These are phyloP conservation scores for Rhingia rostrata DNA, from an alignment of 2,888 invertebrate species.

Conservation along the genomic window DNA sequence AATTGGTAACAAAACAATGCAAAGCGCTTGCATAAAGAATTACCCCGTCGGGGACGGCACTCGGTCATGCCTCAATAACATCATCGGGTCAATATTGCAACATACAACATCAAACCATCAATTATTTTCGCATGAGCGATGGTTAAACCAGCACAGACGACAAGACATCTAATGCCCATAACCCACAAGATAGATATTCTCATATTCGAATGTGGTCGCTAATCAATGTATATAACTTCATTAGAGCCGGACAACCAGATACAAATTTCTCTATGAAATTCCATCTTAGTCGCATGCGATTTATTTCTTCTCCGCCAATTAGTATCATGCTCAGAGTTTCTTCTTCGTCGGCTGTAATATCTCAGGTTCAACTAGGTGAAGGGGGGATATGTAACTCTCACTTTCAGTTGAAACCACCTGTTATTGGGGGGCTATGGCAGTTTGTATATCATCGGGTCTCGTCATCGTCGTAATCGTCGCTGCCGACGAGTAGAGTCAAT, in stretches of 20 bases:
- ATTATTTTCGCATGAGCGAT: slow-evolving; percentile 34
- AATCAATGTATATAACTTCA: slow-evolving; percentile 27
- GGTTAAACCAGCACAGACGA: slow-evolving; percentile 2
- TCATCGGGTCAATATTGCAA: slow-evolving; percentile 37
- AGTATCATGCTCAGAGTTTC: slow-evolving; percentile 56
- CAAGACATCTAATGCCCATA: neutral
- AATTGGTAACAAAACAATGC: slow-evolving; percentile 20
- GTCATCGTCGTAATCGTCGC: neutral
- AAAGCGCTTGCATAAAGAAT: slow-evolving; percentile 28
- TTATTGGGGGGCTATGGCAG: slow-evolving; percentile 36
- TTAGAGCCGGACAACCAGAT: slow-evolving; percentile 6
- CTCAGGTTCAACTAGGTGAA: slow-evolving; percentile 6
- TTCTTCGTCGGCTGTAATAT: slow-evolving; percentile 14
- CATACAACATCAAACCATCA: slow-evolving; percentile 26
- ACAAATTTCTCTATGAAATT: slow-evolving; percentile 40
- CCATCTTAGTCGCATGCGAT: slow-evolving; percentile 50
- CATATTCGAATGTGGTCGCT: slow-evolving; percentile 5
- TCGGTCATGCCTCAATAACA: slow-evolving; percentile 34
- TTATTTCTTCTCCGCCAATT: slow-evolving; percentile 26
- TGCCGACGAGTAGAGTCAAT: slow-evolving; percentile 44
- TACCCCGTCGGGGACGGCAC: slow-evolving; percentile 10
- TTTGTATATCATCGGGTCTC: slow-evolving; percentile 2
- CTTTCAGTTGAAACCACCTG: slow-evolving; percentile 65
- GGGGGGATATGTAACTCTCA: slow-evolving; percentile 64
- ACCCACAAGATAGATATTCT: slow-evolving; percentile 7